Base-by-base conservation (phyloP, 2,888 invertebrate species). In the Anaspis maculata region DNA sequence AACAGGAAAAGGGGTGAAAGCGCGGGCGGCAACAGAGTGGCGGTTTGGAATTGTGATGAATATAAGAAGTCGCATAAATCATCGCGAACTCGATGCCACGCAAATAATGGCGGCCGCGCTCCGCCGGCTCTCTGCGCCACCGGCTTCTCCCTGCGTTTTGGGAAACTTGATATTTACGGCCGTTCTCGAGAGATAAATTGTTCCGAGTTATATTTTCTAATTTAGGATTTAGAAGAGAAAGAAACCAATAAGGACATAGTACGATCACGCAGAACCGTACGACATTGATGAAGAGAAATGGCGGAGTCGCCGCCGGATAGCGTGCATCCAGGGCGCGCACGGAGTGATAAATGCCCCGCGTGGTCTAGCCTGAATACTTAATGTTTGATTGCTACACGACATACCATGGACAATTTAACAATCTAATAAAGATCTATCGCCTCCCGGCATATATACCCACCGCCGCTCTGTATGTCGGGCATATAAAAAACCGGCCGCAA, bases 281-380 rank as follows among this genome's bases (percentile, higher is more conserved):
- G 56, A 56, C 56, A 45, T 50, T 63, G 62, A 63, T 64, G 61
- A 62, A 64, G 63, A 64, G 56, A 61, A 62, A 62, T 57, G 57
- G 57, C 47, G 48, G 41, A 49, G 46, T 48, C 48, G 52, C 45
- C 49, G 48, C 44, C 46, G 46, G 47, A 46, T 49, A 48, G 46
- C 49, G 51, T 46, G 40, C 45, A 49, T 47, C 49, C 19, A 5
- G 19, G 19, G n/a, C n/a, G 42, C 41, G 51, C 49, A 29, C 25
- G 28, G 47, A 48, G 55, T 61, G 62, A 62, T 59, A 48, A 52
- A 62, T 59, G 59, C 42, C 45, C 50, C 51, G 46, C 47, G 51
- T 51, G 53, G 56, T 54, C 51, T 48, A 48, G 54, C 49, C 51
- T 56, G 61, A 62, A 62, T 62, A 60, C 59, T 57, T 61, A 59